Conservation (phyloP, 1,140 invertebrate genomes). For the Meloidogyne floridensis region DNA sequence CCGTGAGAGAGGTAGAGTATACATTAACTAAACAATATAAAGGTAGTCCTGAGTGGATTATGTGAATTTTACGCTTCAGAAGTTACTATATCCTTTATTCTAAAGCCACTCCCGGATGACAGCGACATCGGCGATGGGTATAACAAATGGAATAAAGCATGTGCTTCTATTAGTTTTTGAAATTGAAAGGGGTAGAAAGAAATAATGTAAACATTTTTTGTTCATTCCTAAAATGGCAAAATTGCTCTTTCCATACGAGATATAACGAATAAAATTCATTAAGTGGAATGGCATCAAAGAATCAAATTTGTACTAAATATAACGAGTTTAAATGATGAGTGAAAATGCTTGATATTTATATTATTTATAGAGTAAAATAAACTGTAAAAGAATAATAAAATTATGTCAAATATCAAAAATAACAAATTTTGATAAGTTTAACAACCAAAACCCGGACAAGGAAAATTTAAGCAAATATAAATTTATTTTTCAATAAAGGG, state of each 20-base stretch:
- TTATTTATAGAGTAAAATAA: too few relatives aligned
- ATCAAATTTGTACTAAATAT: background rate
- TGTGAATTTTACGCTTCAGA: background rate
- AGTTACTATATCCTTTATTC: background rate
- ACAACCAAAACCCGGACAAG: too few relatives aligned
- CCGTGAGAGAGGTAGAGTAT: background rate
- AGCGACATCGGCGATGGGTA: background rate
- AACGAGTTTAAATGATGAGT: too few relatives aligned
- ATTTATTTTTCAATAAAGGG: too few relatives aligned
- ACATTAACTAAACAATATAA: background rate
- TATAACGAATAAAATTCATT: background rate
- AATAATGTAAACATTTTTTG: background rate
- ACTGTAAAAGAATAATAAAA: too few relatives aligned
- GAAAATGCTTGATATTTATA: too few relatives aligned
- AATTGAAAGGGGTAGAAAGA: background rate
- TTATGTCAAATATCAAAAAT: too few relatives aligned
- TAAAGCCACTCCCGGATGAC: background rate
- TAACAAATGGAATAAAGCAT: background rate
- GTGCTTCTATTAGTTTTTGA: background rate
- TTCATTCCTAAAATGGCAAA: background rate
- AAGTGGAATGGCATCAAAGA: background rate
- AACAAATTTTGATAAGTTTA: too few relatives aligned
- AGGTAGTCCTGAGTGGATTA: conserved; percentile 1
- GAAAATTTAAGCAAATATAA: too few relatives aligned
- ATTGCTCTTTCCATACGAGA: background rate